Base-by-base conservation (phyloP, 2,888 invertebrate genomes). In the Acleris sparsana region DNA sequence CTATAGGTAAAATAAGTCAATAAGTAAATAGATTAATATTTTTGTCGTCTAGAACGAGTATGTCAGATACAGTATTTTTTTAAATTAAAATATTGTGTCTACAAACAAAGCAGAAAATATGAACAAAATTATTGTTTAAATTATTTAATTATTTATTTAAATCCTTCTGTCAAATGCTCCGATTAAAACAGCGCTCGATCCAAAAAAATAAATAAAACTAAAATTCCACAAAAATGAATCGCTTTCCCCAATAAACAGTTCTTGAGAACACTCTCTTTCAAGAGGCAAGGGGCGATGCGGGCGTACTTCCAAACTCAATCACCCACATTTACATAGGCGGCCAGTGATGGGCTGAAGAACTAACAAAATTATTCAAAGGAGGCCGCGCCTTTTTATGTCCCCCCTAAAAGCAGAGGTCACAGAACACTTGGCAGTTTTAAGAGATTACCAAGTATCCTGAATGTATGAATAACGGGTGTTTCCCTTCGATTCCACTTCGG, bases 301-400 rank as follows among this genome's bases (percentile, higher is more conserved):
- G 55, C 70, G 67, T 67, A 69, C 70, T 67, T 71, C 63, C 69
- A 69, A 72, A 73, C 74, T 74, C 73, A 74, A 74, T 74, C 85
- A 73, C 77, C 74, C 76, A 71, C 80, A 90, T 90, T 90, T 89
- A 83, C 89, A 89, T 89, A 86, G 86, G 85, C 82, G 70, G 71
- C 70, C 71, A 77, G 78, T 83, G 88, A 88, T 85, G 83, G 83
- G 84, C 85, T 80, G 83, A 72, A 79, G 80, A 79, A 81, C 85
- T 87, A 89, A 91, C 87, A 85, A 85, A 83, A 89, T 91, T 91
- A 91, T 91, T 90, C 89, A 89, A 89, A 89, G 85, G 83, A 85
- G 83, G 13, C 72, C 78, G 72, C 73, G 82, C 83, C 81, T 86
- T 86, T 84, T 85, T 83, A 82, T 76, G 78, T 75, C 62, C 48